A percentile compares a stretch with the other conserved stretches of the same genome.
Evolutionary conservation across 2,797 vertebrate species (phyloP).

Genomic region (Pempheris klunzingeri): DNA sequence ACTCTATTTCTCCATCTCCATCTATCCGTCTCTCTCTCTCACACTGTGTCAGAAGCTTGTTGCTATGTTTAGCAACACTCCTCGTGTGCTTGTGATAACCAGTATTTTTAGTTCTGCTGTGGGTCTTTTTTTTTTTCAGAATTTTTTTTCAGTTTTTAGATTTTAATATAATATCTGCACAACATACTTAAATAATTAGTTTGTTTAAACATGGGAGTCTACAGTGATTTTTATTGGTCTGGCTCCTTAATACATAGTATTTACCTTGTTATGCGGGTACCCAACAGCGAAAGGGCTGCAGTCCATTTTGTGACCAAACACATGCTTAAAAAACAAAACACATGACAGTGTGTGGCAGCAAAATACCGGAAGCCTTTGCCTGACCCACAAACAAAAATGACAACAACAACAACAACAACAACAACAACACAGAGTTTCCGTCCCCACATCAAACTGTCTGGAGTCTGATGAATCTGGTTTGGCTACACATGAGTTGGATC

Average conservation of each 20-base stretch:
- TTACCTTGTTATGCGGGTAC: constrained; percentile 33
- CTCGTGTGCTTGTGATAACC: constrained; percentile 57
- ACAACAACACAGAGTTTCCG: constrained; percentile 33
- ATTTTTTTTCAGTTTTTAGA: neutral
- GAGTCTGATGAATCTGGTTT: constrained; percentile 43
- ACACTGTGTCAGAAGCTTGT: constrained; percentile 54
- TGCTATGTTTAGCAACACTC: constrained; percentile 55
- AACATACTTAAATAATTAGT: neutral
- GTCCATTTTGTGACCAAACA: constrained; percentile 41
- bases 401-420: constrained; percentile 39
- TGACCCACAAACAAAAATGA: constrained; percentile 59
- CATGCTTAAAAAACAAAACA: constrained; percentile 27
- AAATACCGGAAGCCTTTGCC: constrained; percentile 53
- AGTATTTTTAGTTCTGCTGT: constrained; percentile 54
- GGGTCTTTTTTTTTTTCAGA: constrained; percentile 7
- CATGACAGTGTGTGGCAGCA: constrained; percentile 40
- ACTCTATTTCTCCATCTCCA: constrained; percentile 65
- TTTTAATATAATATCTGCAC: constrained; percentile 3
- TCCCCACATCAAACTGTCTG: constrained; percentile 61
- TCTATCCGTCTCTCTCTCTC: constrained; percentile 58
- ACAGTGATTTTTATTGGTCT: neutral
- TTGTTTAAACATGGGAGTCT: neutral
- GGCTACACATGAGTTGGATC: constrained; percentile 41
- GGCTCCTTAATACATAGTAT: constrained; percentile 11
- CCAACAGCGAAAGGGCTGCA: constrained; percentile 10